These are phyloP conservation scores for Xestia c-nigrum DNA, from an alignment of 2,888 invertebrate genomes.

Conservation along the genomic window DNA sequence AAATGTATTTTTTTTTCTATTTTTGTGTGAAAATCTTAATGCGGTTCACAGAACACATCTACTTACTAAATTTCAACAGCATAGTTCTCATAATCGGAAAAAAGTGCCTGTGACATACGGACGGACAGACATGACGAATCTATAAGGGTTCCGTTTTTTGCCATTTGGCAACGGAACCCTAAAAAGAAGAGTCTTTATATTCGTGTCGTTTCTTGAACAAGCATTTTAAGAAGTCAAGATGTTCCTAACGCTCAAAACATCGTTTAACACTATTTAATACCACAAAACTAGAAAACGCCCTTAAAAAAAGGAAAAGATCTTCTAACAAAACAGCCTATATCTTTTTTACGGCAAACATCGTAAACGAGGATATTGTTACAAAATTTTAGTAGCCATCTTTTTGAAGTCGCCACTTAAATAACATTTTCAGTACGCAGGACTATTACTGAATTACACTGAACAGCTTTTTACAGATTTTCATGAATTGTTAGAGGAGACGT, in stretches of 20 bases:
- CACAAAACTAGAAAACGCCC: not conserved
- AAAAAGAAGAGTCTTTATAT: not conserved
- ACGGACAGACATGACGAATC: too few species aligned
- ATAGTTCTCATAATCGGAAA: too few species aligned
- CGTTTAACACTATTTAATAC: conserved; percentile 8
- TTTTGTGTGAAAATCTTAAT: too few species aligned
- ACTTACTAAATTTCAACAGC: too few species aligned
- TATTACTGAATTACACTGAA: conserved; percentile 58
- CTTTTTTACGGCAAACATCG: conserved; percentile 44
- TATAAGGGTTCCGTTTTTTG: too few species aligned
- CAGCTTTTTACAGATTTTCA: conserved; percentile 60
- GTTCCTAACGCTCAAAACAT: not conserved
- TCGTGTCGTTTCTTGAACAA: not conserved
- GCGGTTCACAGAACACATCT: too few species aligned
- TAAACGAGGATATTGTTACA: conserved; percentile 44
- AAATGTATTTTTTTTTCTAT: too few species aligned
- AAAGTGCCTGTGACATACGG: too few species aligned
- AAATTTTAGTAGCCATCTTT: conserved; percentile 44
- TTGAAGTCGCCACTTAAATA: conserved; percentile 37
- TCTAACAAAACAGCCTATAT: conserved; percentile 15
- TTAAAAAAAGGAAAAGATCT: not conserved
- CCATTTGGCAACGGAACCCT: too few species aligned
- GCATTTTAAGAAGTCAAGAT: not conserved
- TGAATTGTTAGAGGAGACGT: conserved; percentile 59
- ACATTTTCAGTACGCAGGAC: conserved; percentile 40